Evolutionary conservation across 1,140 invertebrate species (phyloP), one percentile per base, ranked within the genome.

Genomic region (Tetraneura akinire): DNA sequence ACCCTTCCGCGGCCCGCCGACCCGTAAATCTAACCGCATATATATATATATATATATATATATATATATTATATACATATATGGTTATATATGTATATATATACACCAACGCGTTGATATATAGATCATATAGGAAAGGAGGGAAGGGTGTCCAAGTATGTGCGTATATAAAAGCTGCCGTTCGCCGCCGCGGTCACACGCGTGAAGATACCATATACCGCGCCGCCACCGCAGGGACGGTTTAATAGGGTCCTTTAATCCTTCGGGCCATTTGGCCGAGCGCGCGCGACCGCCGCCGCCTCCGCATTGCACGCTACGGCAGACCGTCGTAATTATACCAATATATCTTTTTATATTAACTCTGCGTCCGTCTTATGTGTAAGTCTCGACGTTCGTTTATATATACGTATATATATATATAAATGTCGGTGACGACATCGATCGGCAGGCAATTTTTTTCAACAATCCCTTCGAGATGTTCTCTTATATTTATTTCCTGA

Each of bases 321-420:
- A 18, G 53, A 26, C 53, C 73, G 53, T 11, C 53, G 74, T 78
- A 78, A 78, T 78, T 78, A 78, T 78, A 78, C 53, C 74, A 29
- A 78, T 78, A 78, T 78, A 78, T 78, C 74, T 78, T 78, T 78
- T 78, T 78, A 78, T 78, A 78, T 78, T 78, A 78, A 78, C 74
- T 62, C 74, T 49, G 55, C 64, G 18, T 57, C 32, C 32, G 71
- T 74, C 71, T 55, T n/a, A 42, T 42, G 29, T n/a, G 37, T 3
- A 23, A 26, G 29, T 55, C 73, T 32, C 32, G n/a, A 13, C 66
- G 8, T n/a, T 57, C 21, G 3, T 21, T 37, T 37, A 37, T 37
- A 37, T 37, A 37, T 37, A 37, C 32, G 32, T 37, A 37, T 37
- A 37, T 37, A 37, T 37, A 37, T 37, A 37, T 8, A 37, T 8